phyloP scores from a whole-genome alignment of 2,888 invertebrate species.

The Lepidocyrtinus sp. region DNA sequence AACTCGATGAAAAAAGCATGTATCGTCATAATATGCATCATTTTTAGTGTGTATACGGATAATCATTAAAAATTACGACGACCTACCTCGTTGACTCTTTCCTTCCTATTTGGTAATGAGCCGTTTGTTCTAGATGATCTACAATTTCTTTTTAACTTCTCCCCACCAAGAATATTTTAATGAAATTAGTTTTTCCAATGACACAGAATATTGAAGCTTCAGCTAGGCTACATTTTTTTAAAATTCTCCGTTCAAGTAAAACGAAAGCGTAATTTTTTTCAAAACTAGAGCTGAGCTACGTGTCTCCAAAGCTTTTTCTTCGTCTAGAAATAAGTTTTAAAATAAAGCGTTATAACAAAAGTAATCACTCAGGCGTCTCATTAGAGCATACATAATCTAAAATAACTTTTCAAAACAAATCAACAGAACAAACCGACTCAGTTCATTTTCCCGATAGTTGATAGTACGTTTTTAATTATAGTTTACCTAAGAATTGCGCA shows the following conservation, averaged over 20 bases:
- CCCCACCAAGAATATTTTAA: too few relatives aligned
- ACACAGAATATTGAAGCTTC: too few relatives aligned
- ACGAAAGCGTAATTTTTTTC: too few relatives aligned
- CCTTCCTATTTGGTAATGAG: slow-evolving; percentile 40
- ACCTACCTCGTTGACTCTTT: slow-evolving; percentile 36
- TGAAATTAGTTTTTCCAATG: too few relatives aligned
- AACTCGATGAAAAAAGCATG: neutral
- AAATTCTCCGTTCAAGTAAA: too few relatives aligned
- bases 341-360: too few relatives aligned
- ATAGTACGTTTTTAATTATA: neutral
- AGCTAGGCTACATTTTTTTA: too few relatives aligned
- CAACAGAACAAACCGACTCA: neutral
- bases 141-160: too few relatives aligned
- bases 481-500: neutral
- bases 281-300: too few relatives aligned
- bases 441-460: neutral
- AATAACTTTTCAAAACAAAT: neutral
- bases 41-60: neutral
- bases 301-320: too few relatives aligned
- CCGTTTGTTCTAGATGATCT: slow-evolving; percentile 39
- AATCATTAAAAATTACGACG: slow-evolving; percentile 27
- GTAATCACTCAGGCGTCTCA: neutral
- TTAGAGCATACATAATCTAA: too few relatives aligned
- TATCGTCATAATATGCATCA: neutral
- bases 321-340: too few relatives aligned